phyloP scores from a whole-genome alignment of 1,140 invertebrate species.

The Macrobrachium nipponense region DNA sequence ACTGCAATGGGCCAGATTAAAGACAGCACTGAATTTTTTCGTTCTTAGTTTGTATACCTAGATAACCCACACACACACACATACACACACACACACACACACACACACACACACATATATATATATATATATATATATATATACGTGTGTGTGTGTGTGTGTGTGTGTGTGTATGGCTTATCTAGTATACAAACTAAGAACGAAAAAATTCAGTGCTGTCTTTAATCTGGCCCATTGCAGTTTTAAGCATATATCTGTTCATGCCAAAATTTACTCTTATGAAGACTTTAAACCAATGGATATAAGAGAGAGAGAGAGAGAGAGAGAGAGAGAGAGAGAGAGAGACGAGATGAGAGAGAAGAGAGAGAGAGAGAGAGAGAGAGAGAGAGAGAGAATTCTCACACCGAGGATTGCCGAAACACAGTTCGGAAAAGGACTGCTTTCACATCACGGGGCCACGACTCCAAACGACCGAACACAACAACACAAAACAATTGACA shows the following conservation, averaged over 20 bases:
- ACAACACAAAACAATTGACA: too few relatives aligned
- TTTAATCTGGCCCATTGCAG: background rate
- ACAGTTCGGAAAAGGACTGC: background rate
- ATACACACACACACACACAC: constrained; percentile 19
- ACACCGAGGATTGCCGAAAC: background rate
- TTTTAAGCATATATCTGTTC: too few relatives aligned
- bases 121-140: constrained; percentile 43
- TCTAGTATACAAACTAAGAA: constrained; percentile 13
- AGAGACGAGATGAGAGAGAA: background rate
- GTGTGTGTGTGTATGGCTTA: constrained; percentile 14
- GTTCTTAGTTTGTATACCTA: constrained; percentile 11
- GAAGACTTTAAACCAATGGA: too few relatives aligned
- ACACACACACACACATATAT: constrained; percentile 27
- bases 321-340: constrained; percentile 9
- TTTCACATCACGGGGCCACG: too few relatives aligned
- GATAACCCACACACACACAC: constrained; percentile 9
- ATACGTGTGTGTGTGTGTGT: constrained; percentile 30
- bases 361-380: background rate
- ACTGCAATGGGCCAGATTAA: background rate
- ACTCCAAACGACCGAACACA: too few relatives aligned
- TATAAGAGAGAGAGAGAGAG: constrained; percentile 9
- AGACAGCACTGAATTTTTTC: too few relatives aligned
- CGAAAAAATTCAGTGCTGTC: too few relatives aligned
- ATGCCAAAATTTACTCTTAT: background rate
- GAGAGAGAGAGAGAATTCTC: background rate